Evolutionary conservation across 1,140 invertebrate species (phyloP), one percentile per base, ranked within the genome.

Genomic region (Trichogramma pretiosum): DNA sequence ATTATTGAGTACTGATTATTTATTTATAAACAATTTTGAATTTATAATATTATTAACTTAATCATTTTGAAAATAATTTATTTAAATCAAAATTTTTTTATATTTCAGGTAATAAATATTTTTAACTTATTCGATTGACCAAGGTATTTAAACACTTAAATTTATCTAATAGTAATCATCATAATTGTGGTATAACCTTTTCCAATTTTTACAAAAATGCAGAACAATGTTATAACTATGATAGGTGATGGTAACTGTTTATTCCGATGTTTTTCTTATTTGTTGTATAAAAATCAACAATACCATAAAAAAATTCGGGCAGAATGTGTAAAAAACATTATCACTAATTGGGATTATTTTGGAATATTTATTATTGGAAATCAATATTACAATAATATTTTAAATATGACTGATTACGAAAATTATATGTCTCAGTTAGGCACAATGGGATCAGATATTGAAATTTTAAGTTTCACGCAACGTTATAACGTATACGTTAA

Each of bases 201-300:
- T n/a, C n/a, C n/a, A n/a, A n/a, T n/a, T n/a, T n/a, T n/a, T n/a
- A n/a, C n/a, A n/a, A n/a, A n/a, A n/a, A n/a, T n/a, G n/a, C n/a
- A n/a, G n/a, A n/a, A n/a, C n/a, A n/a, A n/a, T n/a, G n/a, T n/a
- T n/a, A n/a, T n/a, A n/a, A n/a, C n/a, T n/a, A n/a, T n/a, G n/a
- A n/a, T n/a, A n/a, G n/a, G n/a, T n/a, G 50, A 51, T 36, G 39
- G 38, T n/a, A 52, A 46, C 26, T 52, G 50, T 43, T 47, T 52
- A 32, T 52, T 52, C 33, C n/a, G 44, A 16, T 42, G 11, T 16
- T 52, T 46, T 46, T 28, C 44, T 14, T 46, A 46, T 52, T 52
- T 7, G 5, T 37, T 52, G 16, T 52, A 52, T 26, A 52, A 46
- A 37, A 19, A 28, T 42, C 22, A 46, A 37, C 19, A 42, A 10